phyloP scores from a whole-genome alignment of 1,140 invertebrate genomes.

The Calosoma granatense region DNA sequence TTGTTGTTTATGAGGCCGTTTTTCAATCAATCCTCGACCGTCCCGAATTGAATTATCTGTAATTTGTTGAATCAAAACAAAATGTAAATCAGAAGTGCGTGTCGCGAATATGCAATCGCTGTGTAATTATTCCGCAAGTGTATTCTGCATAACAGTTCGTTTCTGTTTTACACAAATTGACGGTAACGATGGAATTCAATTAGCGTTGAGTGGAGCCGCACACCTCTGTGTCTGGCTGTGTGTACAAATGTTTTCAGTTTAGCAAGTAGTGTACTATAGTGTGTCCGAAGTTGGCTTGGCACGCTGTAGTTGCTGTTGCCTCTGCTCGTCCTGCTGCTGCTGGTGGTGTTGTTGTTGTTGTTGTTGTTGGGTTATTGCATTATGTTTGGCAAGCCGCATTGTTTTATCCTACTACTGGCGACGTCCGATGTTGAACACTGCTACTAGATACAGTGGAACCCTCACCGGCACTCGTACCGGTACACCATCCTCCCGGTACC shows the following conservation, averaged over 20 bases:
- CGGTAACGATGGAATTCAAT: neutral
- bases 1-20: too few species aligned
- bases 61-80: neutral
- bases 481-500: neutral
- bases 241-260: too few species aligned
- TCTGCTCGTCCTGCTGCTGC: too few species aligned
- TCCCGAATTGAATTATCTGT: neutral
- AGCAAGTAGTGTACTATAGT: too few species aligned
- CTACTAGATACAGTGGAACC: too few species aligned
- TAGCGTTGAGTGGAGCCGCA: too few species aligned
- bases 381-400: neutral
- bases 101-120: neutral
- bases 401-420: neutral
- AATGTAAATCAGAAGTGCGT: neutral
- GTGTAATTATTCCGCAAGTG: too few species aligned
- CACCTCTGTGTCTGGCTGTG: neutral
- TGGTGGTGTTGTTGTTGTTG: neutral
- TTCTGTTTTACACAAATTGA: neutral
- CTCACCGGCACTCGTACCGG: neutral
- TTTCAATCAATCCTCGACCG: too few species aligned
- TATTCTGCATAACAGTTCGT: neutral
- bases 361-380: conserved; percentile 2
- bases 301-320: too few species aligned
- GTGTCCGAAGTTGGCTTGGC: neutral
- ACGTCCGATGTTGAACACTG: too few species aligned